phyloP scores from a whole-genome alignment of 2,888 invertebrate genomes.

The Tipula helvola region DNA sequence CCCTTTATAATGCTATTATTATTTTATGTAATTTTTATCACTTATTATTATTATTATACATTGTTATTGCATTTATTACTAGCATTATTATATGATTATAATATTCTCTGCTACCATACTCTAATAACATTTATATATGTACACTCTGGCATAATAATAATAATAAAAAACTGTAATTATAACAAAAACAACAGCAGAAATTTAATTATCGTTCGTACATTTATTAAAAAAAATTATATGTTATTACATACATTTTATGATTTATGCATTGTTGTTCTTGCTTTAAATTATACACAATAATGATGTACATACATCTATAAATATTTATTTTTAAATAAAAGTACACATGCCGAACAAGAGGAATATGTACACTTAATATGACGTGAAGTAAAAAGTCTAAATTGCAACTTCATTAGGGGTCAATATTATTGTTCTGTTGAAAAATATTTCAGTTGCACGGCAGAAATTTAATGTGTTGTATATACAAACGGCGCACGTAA shows the following conservation, averaged over 20 bases:
- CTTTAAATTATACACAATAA: neutral
- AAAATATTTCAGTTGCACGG: neutral
- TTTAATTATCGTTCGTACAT: neutral
- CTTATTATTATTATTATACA: neutral
- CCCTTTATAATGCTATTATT: neutral
- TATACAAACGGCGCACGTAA: neutral
- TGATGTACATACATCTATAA: neutral
- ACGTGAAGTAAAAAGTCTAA: neutral
- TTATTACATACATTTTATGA: neutral
- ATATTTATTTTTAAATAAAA: neutral
- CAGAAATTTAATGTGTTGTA: neutral
- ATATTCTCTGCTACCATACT: neutral
- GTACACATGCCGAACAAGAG: neutral
- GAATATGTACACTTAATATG: neutral
- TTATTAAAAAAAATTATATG: neutral
- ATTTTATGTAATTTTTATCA: neutral
- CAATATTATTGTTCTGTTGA: neutral
- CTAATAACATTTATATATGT: neutral
- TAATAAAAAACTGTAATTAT: neutral
- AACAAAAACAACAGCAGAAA: neutral
- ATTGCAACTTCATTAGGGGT: neutral
- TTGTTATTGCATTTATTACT: neutral
- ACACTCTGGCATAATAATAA: neutral
- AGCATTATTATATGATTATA: neutral
- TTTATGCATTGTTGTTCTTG: neutral